phyloP scores from a whole-genome alignment of 2,113 vertebrate genomes.

The Chrysochloris asiatica region DNA sequence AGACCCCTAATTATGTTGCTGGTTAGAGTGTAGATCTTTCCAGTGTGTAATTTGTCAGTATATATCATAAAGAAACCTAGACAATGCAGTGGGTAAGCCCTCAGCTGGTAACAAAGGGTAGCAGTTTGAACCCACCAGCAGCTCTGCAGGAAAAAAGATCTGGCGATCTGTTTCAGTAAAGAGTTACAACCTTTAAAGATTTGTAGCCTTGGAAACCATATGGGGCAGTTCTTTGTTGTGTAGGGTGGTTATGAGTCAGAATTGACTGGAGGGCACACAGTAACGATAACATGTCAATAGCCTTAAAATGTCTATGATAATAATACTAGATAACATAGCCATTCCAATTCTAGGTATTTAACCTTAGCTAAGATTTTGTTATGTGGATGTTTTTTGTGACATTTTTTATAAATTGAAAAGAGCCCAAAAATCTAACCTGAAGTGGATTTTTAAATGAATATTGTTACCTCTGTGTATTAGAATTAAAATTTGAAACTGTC shows the following conservation, averaged over 20 bases:
- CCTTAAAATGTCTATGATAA: neutral
- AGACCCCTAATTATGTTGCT: neutral
- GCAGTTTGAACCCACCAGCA: neutral
- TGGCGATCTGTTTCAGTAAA: neutral
- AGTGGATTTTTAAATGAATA: neutral
- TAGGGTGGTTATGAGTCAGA: neutral
- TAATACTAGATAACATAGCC: too few species aligned
- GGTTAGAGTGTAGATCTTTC: neutral
- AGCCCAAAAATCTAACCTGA: neutral
- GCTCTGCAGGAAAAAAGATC: neutral
- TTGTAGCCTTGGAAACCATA: neutral
- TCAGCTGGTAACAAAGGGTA: neutral
- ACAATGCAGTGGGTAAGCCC: neutral
- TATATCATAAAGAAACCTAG: neutral
- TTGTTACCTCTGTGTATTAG: neutral
- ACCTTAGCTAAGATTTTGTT: neutral
- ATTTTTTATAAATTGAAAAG: neutral
- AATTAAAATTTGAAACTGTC: too few species aligned
- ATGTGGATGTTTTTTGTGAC: neutral
- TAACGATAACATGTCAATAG: neutral
- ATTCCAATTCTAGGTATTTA: neutral
- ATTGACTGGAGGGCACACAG: neutral
- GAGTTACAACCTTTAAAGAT: too few species aligned
- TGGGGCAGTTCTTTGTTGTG: neutral
- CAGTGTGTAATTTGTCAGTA: neutral